A percentile compares a stretch with the other conserved stretches of the same genome.
These are phyloP conservation scores for Teleogryllus occipitalis DNA, from an alignment of 1,140 invertebrate genomes.

Conservation along the genomic window DNA sequence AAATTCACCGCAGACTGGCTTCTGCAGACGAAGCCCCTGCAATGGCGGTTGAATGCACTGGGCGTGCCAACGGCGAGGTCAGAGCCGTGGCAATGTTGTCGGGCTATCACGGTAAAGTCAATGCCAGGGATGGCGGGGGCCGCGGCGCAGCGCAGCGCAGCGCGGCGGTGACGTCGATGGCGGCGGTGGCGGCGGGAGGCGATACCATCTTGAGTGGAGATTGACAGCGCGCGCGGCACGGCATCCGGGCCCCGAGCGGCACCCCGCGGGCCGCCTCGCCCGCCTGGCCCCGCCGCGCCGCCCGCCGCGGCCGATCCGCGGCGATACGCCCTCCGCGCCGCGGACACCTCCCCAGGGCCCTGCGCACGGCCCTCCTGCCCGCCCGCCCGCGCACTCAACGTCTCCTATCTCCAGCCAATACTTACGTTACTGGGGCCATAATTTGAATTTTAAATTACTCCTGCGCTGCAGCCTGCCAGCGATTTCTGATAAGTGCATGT, in stretches of 20 bases:
- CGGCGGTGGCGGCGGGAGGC: no score
- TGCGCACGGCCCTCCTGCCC: background rate
- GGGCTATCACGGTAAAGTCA: no score
- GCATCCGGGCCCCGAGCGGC: background rate
- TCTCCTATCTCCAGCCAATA: background rate
- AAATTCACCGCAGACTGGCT: no score
- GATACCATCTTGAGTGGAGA: slow-evolving; percentile 3
- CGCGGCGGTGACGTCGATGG: background rate
- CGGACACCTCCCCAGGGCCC: background rate
- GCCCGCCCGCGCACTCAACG: background rate
- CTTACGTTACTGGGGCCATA: background rate
- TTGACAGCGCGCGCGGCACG: background rate
- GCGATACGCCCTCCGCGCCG: no score
- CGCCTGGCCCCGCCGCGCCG: no score
- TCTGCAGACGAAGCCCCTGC: no score
- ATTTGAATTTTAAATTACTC: background rate
- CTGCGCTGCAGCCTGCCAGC: background rate
- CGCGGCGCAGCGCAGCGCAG: no score
- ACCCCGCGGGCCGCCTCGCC: background rate
- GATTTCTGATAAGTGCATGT: background rate
- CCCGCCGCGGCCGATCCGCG: background rate
- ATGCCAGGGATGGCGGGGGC: no score
- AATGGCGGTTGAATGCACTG: no score
- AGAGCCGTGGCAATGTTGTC: no score
- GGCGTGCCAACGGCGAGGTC: no score